Percentiles rank a stretch among this genome's conserved stretches.
phyloP scores from a whole-genome alignment of 2,797 vertebrate species.

The Limosa lapponica region DNA sequence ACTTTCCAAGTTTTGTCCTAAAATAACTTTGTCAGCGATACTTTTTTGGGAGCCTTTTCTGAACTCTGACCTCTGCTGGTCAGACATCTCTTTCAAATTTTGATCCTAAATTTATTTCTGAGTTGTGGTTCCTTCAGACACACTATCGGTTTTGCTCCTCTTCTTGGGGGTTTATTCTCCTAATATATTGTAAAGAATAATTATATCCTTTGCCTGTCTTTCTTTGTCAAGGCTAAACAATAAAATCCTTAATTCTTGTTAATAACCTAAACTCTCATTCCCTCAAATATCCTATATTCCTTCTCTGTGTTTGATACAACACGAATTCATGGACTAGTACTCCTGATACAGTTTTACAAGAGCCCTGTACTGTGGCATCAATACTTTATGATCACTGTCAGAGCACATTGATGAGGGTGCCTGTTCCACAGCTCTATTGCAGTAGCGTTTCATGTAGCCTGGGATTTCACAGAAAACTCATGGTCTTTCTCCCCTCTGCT shows the following conservation, averaged over 20 bases:
- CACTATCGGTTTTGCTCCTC: neutral
- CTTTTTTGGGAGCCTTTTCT: neutral
- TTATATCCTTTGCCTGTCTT: neutral
- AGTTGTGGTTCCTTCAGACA: neutral
- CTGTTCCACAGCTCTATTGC: neutral
- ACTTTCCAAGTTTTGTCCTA: neutral
- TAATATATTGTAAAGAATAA: neutral
- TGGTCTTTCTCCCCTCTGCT: neutral
- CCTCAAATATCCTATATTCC: neutral
- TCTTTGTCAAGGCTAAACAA: neutral
- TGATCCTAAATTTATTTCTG: neutral
- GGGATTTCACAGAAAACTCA: neutral
- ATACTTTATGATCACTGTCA: neutral
- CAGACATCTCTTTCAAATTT: neutral
- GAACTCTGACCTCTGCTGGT: constrained; percentile 41
- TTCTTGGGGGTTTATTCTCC: neutral
- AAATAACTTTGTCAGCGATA: neutral
- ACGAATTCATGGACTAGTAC: neutral
- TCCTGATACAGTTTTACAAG: neutral
- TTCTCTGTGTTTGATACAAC: neutral
- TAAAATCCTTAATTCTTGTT: neutral
- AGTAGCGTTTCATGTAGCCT: neutral
- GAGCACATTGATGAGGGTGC: neutral
- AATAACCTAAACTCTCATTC: neutral
- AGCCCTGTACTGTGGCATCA: neutral